Base-by-base conservation (phyloP, 2,113 vertebrate species). In the Calidris pugnax region DNA sequence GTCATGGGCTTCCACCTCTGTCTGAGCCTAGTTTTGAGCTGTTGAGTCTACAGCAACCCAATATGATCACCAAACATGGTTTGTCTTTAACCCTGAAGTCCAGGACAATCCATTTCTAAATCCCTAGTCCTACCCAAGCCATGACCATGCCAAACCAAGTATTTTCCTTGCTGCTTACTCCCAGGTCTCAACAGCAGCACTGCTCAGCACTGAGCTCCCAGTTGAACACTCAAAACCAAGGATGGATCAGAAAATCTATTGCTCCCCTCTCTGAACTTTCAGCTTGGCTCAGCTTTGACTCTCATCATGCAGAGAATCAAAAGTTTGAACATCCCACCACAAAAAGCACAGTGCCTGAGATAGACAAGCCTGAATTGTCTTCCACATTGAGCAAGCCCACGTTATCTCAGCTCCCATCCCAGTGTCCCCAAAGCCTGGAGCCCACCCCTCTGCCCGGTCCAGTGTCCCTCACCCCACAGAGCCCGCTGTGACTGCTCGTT, bases 401-500 rank as follows among this genome's bases (percentile, higher is more conserved):
- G 4, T 53, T 51, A 37, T 14, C 37, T 72, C 57, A 77, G 28
- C n/a, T 80, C 22, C 30, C 59, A 53, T 45, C 32, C 10, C 32
- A 74, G 43, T 10, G 17, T 19, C 26, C 33, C 7, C 35, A 63
- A 47, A 89, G 66, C 28, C 64, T 18, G 23, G 32, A 83, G 35
- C 28, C 35, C 45, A 51, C 4, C 32, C 39, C 60, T 57, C 48
- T 60, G 48, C 68, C 23, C 35, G 11, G 5, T 6, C 7, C 50
- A 6, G 10, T 4, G 33, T 20, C 56, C 66, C 24, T 43, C 39
- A 11, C 23, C 56, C 27, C 3, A 0, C 13, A 22, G 60, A 3
- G 1, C 13, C 66, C 22, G 20, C 47, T 47, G 47, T 47, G 32
- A 3, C 6, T 6, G 37, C 66, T 84, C 2, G 0, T 4, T 0